Evolutionary conservation across 2,113 vertebrate species (phyloP).

Genomic region (Crotophaga sulcirostris): DNA sequence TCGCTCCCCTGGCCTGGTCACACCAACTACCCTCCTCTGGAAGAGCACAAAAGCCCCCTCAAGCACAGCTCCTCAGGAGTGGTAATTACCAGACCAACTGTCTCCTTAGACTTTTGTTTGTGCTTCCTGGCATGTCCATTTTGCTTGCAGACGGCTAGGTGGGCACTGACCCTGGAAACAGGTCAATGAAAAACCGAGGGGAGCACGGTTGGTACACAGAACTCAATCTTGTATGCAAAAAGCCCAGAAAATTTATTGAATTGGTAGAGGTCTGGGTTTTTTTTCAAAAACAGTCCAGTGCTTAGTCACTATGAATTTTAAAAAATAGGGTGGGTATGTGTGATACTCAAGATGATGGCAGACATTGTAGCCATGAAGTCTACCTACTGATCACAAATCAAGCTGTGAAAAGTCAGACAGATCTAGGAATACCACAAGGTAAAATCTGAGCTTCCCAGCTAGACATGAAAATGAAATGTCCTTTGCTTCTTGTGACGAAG

Average conservation of each 20-base stretch:
- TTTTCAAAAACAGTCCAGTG: neutral
- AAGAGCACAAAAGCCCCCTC: accelerated
- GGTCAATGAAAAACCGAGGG: neutral
- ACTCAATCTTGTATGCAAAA: neutral
- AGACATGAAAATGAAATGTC: neutral
- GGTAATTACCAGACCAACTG: neutral
- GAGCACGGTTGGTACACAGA: neutral
- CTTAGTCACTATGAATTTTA: neutral
- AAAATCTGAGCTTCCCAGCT: neutral
- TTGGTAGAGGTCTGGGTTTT: neutral
- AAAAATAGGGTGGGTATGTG: neutral
- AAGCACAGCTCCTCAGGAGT: neutral
- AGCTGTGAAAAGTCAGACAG: neutral
- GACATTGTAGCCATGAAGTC: neutral
- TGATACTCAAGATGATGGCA: neutral
- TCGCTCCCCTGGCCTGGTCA: neutral
- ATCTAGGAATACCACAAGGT: neutral
- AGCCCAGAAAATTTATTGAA: neutral
- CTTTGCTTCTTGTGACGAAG: neutral
- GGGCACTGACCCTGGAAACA: neutral
- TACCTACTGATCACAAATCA: neutral
- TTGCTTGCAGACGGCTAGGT: neutral
- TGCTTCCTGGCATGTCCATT: neutral
- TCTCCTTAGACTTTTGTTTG: neutral
- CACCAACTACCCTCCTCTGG: neutral